Evolutionary conservation across 53 echinoderm and acorn worm species (phyloP).

Genomic region (Antedon mediterranea): DNA sequence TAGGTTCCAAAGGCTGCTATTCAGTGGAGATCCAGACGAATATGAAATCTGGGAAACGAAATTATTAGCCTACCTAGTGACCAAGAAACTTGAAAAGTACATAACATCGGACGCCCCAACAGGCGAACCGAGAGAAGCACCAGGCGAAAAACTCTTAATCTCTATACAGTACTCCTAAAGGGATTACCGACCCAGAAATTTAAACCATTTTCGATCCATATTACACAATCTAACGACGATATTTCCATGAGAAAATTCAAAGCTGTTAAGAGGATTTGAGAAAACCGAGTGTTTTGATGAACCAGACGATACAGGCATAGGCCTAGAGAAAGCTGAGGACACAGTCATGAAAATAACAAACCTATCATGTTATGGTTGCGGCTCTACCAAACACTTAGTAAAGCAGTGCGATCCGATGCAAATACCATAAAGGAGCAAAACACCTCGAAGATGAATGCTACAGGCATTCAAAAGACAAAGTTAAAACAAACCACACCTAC

Average conservation of each 20-base stretch:
- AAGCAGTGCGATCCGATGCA: slow-evolving; percentile 4
- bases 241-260: background rate
- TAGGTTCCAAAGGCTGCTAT: slow-evolving; percentile 4
- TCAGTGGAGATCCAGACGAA: slow-evolving; percentile 11
- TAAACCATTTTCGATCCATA: background rate
- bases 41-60: slow-evolving; percentile 12
- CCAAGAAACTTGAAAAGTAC: too few relatives aligned
- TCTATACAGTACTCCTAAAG: slow-evolving; percentile 8
- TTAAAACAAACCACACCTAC: too few relatives aligned
- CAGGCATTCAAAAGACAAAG: background rate
- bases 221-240: background rate
- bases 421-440: slow-evolving; percentile 10
- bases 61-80: background rate
- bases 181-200: background rate
- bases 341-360: too few relatives aligned
- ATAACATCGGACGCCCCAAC: background rate
- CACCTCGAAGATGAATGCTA: slow-evolving; percentile 3
- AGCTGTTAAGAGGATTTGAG: too few relatives aligned
- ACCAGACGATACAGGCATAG: too few relatives aligned
- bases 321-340: too few relatives aligned
- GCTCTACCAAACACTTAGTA: background rate
- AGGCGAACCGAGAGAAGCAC: too few relatives aligned
- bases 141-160: background rate
- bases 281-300: too few relatives aligned
- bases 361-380: too few relatives aligned